Evolutionary conservation across 1,140 invertebrate genomes (phyloP), one percentile per base, ranked within the genome.

Genomic region (Proctacanthus coquilletti): DNA sequence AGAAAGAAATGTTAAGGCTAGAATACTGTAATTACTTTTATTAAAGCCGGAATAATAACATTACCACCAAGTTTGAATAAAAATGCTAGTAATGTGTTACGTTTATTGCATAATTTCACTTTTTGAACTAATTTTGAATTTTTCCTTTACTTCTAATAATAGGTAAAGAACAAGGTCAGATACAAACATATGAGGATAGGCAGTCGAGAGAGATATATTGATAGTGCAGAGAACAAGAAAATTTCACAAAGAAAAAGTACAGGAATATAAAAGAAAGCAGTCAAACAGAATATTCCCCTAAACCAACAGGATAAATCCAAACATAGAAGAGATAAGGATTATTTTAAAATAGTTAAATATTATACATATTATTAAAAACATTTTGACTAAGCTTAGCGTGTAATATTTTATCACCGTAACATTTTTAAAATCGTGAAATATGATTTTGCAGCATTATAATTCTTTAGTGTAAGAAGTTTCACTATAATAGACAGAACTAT

Each of bases 41-140:
- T n/a, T n/a, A n/a, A n/a, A n/a, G n/a, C n/a, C n/a, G n/a, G n/a
- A n/a, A n/a, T n/a, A n/a, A n/a, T n/a, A n/a, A n/a, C n/a, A n/a
- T n/a, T n/a, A n/a, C n/a, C 23, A 27, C 23, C 23, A 27, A 27
- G 23, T 27, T 27, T 27, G 23, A 27, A 27, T 27, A 27, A 27
- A 13, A 27, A 27, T 27, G 13, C 8, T 27, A 27, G 23, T 8
- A 27, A 13, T 27, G 23, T 27, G 23, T 9, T 27, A 27, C 13
- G 23, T 27, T 27, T 8, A 27, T 8, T 27, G 23, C 8, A 8
- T 27, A 27, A 27, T 27, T 27, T 27, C 8, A 27, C 8, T 27
- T 27, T 27, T 27, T 9, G 23, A 27, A 8, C 13, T 9, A 27
- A 9, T 27, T 27, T 27, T 9, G 8, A 27, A 27, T 27, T 8